phyloP scores from a whole-genome alignment of 2,113 vertebrate species.

The Platichthys flesus region DNA sequence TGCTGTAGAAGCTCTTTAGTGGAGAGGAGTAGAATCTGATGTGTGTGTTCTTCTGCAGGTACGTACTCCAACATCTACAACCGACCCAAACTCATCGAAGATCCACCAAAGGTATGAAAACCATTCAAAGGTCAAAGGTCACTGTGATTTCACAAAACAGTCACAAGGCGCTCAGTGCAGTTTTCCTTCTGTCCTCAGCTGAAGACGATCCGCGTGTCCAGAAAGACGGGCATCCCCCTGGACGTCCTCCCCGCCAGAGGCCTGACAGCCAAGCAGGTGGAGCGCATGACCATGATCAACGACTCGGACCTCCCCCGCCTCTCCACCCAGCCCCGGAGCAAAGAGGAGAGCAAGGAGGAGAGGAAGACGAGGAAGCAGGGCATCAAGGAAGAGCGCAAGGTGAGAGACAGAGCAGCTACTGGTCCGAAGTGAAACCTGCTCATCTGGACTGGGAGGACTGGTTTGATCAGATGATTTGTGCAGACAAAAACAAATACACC shows the following conservation, averaged over 20 bases:
- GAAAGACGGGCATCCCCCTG: conserved; percentile 92
- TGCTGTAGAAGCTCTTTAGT: background rate
- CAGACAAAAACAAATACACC: no score
- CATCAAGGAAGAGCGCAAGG: conserved; percentile 92
- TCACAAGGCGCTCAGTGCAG: background rate
- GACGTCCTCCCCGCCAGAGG: conserved; percentile 85
- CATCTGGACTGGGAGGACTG: no score
- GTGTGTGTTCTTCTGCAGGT: conserved; percentile 77
- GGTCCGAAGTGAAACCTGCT: no score
- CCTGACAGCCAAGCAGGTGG: conserved; percentile 87
- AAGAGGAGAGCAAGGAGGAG: conserved; percentile 87
- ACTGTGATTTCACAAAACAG: background rate
- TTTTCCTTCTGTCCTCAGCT: conserved; percentile 71
- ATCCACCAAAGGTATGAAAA: conserved; percentile 88
- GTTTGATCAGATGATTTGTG: no score
- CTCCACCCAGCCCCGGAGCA: conserved; percentile 84
- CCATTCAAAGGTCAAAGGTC: background rate
- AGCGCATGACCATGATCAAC: conserved; percentile 91
- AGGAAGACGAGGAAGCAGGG: conserved; percentile 89
- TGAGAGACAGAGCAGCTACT: conserved; percentile 46
- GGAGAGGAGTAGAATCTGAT: background rate
- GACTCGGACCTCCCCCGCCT: conserved; percentile 87
- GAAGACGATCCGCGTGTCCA: conserved; percentile 88
- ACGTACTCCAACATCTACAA: conserved; percentile 98
- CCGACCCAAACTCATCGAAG: conserved; percentile 92